phyloP scores from a whole-genome alignment of 2,113 vertebrate genomes.

The Oxyruncus cristatus region DNA sequence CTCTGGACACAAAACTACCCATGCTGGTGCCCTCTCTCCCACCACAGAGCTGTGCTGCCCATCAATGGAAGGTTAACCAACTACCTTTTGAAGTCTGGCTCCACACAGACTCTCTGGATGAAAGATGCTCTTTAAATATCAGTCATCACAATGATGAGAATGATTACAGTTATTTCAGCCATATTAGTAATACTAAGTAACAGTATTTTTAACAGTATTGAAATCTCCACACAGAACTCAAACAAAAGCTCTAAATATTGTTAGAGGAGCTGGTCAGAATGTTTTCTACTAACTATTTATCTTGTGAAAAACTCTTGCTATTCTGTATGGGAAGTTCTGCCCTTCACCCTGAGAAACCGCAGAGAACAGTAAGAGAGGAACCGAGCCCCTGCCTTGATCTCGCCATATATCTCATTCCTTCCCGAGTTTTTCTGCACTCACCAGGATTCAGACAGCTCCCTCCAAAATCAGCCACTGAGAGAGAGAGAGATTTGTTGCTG shows the following conservation, averaged over 20 bases:
- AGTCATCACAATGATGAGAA: not conserved
- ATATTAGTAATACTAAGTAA: not conserved
- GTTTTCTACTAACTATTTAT: not conserved
- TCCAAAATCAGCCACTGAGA: not conserved
- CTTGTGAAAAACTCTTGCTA: not conserved
- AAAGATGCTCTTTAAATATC: not conserved
- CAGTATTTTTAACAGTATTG: not conserved
- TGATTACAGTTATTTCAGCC: not conserved
- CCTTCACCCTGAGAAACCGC: not conserved
- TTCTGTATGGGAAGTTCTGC: not conserved
- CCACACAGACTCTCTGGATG: not conserved
- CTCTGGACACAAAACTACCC: not conserved
- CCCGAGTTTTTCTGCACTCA: not conserved
- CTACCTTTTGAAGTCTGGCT: not conserved
- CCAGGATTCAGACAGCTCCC: not conserved
- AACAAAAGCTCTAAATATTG: not conserved
- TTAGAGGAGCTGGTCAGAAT: not conserved
- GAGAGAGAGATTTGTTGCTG: not conserved
- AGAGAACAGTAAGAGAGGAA: not conserved
- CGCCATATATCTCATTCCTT: accelerated
- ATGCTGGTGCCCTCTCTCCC: not conserved
- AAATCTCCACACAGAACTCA: not conserved
- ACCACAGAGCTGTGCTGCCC: not conserved
- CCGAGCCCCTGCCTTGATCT: not conserved
- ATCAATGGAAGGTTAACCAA: not conserved